Conservation (phyloP, 1,140 invertebrate genomes). For the Lepidostoma basale region DNA sequence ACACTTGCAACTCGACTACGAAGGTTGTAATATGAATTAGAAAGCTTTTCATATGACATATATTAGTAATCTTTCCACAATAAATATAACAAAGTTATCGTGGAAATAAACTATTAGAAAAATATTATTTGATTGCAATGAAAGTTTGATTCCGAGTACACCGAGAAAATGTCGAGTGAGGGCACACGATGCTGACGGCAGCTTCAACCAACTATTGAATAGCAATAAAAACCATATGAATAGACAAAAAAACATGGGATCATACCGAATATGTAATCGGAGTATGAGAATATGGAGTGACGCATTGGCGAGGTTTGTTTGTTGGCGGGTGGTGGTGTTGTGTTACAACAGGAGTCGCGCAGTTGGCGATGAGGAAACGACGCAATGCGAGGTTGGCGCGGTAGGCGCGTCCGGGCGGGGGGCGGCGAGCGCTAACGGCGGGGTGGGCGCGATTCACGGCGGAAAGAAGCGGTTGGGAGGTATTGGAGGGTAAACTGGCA, state of each 20-base stretch:
- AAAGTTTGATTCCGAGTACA: neutral
- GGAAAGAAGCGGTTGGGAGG: conserved; percentile 29
- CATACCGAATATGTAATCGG: conserved; percentile 16
- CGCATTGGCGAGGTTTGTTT: neutral
- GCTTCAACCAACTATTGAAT: neutral
- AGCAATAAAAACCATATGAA: conserved; percentile 1
- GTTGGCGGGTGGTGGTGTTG: neutral
- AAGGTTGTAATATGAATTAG: too few species aligned
- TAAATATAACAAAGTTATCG: neutral
- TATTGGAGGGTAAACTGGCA: conserved; percentile 22
- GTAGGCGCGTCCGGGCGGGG: neutral
- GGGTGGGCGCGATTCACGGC: conserved; percentile 11
- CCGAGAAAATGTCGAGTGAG: neutral
- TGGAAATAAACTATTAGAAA: too few species aligned
- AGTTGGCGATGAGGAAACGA: neutral
- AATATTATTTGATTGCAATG: neutral
- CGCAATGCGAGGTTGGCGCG: neutral
- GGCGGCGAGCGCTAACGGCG: neutral
- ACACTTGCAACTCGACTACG: too few species aligned
- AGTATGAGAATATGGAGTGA: conserved; percentile 16
- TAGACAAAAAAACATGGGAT: conserved; percentile 19
- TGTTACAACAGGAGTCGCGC: neutral
- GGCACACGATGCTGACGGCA: neutral
- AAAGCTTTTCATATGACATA: too few species aligned
- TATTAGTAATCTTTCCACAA: neutral